phyloP scores from a whole-genome alignment of 2,888 invertebrate species.

The Alviniconcha strummeri region DNA sequence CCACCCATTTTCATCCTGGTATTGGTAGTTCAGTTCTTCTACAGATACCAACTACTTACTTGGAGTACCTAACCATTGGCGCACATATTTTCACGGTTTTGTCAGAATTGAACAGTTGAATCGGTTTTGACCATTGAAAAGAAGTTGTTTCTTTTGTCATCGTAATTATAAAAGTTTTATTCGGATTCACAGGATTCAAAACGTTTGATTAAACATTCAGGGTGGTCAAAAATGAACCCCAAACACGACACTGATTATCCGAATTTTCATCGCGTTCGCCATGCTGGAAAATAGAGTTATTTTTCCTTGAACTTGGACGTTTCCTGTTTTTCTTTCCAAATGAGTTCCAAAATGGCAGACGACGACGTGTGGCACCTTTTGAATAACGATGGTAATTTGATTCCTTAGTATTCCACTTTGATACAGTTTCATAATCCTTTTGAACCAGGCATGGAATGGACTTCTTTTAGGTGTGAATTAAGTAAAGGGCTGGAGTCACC shows the following conservation, averaged over 20 bases:
- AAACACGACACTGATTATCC: too few species aligned
- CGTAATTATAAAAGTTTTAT: too few species aligned
- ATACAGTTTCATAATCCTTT: too few species aligned
- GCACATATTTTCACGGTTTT: slow-evolving; percentile 87
- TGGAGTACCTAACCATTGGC: slow-evolving; percentile 95
- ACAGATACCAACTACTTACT: slow-evolving; percentile 49
- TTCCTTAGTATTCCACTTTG: not conserved
- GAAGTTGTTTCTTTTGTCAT: not conserved
- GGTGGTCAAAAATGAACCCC: too few species aligned
- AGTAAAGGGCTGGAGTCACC: too few species aligned
- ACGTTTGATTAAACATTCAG: too few species aligned
- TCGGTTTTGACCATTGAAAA: slow-evolving; percentile 55
- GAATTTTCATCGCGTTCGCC: too few species aligned
- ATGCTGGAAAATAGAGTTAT: slow-evolving; percentile 4
- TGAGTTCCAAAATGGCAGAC: slow-evolving; percentile 52
- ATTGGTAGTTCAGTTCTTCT: too few species aligned
- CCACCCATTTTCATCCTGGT: too few species aligned
- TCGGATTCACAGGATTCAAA: too few species aligned
- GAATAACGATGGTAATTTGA: slow-evolving; percentile 55
- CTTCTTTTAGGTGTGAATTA: too few species aligned
- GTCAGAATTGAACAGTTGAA: slow-evolving; percentile 81
- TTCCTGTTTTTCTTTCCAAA: not conserved
- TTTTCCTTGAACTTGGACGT: not conserved
- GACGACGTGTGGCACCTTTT: slow-evolving; percentile 53
- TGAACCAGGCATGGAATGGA: too few species aligned